Evolutionary conservation across 2,113 vertebrate species (phyloP).

Genomic region (Danio rerio): DNA sequence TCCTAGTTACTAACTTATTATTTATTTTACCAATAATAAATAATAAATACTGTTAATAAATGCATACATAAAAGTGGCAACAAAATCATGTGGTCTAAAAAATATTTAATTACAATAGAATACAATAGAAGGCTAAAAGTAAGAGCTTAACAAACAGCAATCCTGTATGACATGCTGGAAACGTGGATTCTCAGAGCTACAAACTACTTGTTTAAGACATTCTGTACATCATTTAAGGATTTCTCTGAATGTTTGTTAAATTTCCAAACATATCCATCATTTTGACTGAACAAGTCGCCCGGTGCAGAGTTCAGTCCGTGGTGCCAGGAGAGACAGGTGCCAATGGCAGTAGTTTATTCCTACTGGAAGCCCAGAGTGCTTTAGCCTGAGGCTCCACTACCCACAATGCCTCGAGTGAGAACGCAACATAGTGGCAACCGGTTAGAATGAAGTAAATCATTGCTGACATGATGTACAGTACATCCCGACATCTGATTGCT

Average conservation of each 20-base stretch:
- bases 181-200: no score
- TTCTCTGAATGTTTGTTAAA: neutral
- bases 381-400: neutral
- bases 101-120: no score
- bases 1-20: no score
- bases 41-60: no score
- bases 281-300: neutral
- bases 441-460: slow-evolving; percentile 60
- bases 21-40: no score
- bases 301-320: neutral
- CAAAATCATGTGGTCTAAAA: no score
- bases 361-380: neutral
- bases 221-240: neutral
- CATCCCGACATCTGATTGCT: slow-evolving; percentile 47
- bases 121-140: no score
- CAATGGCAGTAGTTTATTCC: slow-evolving; percentile 11
- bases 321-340: slow-evolving; percentile 31
- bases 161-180: no score
- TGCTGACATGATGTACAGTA: slow-evolving; percentile 64
- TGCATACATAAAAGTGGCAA: no score
- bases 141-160: no score
- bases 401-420: slow-evolving; percentile 2
- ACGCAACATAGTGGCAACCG: slow-evolving; percentile 23
- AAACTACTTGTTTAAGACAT: slow-evolving; percentile 1
- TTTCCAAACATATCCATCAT: slow-evolving; percentile 23